Conservation (phyloP, 2,113 vertebrate genomes). For the Clinocottus analis region DNA sequence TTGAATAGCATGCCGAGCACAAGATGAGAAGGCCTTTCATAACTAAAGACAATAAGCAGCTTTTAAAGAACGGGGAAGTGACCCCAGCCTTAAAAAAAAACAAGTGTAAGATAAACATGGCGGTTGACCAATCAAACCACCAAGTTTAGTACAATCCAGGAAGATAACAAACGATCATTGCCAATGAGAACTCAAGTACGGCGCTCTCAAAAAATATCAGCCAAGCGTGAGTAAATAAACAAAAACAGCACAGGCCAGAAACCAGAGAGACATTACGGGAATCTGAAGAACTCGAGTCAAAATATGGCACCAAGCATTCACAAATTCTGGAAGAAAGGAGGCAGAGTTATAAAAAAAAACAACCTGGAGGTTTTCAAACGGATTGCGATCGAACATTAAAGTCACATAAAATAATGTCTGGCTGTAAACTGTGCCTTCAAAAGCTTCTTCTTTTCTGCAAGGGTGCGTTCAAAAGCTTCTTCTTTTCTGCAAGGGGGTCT, state of each 20-base stretch:
- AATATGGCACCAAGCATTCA: constrained; percentile 75
- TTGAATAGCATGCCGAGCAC: neutral
- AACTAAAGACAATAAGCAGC: constrained; percentile 26
- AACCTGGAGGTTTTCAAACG: neutral
- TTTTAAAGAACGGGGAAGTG: neutral
- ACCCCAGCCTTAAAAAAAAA: constrained; percentile 30
- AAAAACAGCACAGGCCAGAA: constrained; percentile 62
- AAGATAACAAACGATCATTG: neutral
- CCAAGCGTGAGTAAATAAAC: constrained; percentile 36
- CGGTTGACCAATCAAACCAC: constrained; percentile 74
- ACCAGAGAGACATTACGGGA: constrained; percentile 77
- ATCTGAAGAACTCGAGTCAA: constrained; percentile 78
- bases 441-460: no score
- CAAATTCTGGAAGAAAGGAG: constrained; percentile 84
- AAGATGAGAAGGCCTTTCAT: neutral
- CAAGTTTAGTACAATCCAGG: neutral
- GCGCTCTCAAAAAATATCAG: constrained; percentile 35
- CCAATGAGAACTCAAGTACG: neutral
- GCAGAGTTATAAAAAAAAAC: constrained; percentile 72
- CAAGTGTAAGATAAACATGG: constrained; percentile 65
- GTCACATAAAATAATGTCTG: neutral
- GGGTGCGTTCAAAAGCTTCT: neutral
- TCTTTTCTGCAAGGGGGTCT: neutral
- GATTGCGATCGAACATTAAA: neutral
- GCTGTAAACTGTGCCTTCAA: neutral